Evolutionary conservation across 2,888 invertebrate species (phyloP).

Genomic region (Prosopocoilus inquinatus): DNA sequence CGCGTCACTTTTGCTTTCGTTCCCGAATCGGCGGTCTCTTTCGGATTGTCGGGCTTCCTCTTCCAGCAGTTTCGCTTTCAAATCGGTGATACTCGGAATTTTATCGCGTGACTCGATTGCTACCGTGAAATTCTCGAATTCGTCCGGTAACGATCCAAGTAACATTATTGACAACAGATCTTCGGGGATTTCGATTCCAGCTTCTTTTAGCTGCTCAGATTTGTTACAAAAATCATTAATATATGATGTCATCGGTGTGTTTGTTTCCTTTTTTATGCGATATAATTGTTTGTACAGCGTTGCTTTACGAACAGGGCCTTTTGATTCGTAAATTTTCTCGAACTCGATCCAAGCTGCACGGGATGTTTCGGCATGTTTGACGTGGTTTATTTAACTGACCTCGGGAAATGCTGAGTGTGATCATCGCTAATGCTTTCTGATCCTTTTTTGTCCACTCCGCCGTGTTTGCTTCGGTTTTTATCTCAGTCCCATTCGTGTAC

Average conservation of each 20-base stretch:
- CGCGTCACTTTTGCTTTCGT: no score
- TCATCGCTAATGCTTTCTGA: no score
- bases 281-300: conserved; percentile 25
- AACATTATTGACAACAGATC: conserved; percentile 29
- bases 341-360: conserved; percentile 20
- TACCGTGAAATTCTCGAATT: conserved; percentile 23
- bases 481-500: no score
- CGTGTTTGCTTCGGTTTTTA: no score
- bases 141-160: conserved; percentile 21
- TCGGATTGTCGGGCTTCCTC: neutral
- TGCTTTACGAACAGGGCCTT: conserved; percentile 27
- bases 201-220: conserved; percentile 24
- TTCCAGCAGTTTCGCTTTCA: conserved; percentile 15
- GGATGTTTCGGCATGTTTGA: conserved; percentile 17
- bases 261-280: conserved; percentile 21
- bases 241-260: conserved; percentile 21
- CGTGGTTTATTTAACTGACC: neutral
- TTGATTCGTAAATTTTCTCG: conserved; percentile 14
- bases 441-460: no score
- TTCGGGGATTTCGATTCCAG: conserved; percentile 25
- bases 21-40: no score
- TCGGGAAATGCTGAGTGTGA: no score
- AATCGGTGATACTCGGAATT: conserved; percentile 14
- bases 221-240: conserved; percentile 21
- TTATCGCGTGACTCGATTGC: conserved; percentile 19